Evolutionary conservation across 2,797 vertebrate species (phyloP), one percentile per base, ranked within the genome.

Genomic region (Sebastes iracundus): DNA sequence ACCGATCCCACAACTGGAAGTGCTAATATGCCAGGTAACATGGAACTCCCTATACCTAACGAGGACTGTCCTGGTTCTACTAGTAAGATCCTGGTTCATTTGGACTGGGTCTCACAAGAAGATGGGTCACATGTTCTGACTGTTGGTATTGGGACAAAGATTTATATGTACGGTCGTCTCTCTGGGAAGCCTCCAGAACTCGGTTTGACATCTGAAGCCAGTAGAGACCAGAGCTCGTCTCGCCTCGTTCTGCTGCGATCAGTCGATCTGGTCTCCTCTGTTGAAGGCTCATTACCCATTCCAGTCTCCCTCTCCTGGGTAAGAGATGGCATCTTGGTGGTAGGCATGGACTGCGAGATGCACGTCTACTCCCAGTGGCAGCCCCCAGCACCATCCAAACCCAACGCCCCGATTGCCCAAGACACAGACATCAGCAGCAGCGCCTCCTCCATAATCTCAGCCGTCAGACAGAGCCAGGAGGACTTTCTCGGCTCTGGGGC

Each of bases 321-420:
- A 30, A 96, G 99, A 77, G 98, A 99, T 90, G 99, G 99, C 61
- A 99, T 99, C 90, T 93, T 99, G 76, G 99, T 99, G 2, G 97
- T 99, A 52, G 99, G 99, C 78, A 99, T 99, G 99, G 99, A 99
- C 83, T 99, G 98, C 84, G 99, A 99, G 93, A 99, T 99, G 99
- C 99, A 99, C 10, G 98, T 99, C 27, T 99, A 99, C 92, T 99
- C 98, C 77, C 99, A 99, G 72, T 99, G 99, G 99, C 98, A 99
- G 71, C 97, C 98, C 12, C 94, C 96, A 83, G 91, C 93, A 42
- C 95, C 95, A 38, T 88, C 95, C 73, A 95, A 87, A 75, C 80
- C 88, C 23, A 85, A n/a, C 2, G 86, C 92, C 7, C 60, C 92
- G 7, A 32, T 90, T 76, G 78, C 75, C 64, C 90, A 92, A 28